A percentile compares a stretch with the other conserved stretches of the same genome.
Conservation (phyloP, 2,797 vertebrate species). For the Melanotaenia boesemani region DNA sequence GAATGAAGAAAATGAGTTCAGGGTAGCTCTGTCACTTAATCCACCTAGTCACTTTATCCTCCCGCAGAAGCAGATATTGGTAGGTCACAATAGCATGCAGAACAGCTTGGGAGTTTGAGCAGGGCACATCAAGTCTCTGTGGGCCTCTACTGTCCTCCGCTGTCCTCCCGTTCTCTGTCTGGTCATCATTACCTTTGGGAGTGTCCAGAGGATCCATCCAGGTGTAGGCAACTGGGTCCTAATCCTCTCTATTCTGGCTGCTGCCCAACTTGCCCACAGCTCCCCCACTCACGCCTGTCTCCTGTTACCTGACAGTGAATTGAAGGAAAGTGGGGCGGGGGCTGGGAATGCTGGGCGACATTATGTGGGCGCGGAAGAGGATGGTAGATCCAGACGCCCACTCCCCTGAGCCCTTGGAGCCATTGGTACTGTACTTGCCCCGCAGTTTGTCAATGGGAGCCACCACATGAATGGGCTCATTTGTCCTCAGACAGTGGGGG, state of each 20-base stretch:
- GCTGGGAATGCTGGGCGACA: constrained; percentile 69
- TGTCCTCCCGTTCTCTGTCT: constrained; percentile 68
- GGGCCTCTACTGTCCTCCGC: constrained; percentile 64
- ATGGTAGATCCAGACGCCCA: constrained; percentile 82
- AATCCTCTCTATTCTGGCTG: constrained; percentile 68
- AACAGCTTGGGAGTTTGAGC: constrained; percentile 70
- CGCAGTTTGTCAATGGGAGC: constrained; percentile 79
- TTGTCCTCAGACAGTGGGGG: constrained; percentile 83
- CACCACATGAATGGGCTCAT: constrained; percentile 81
- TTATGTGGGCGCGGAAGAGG: constrained; percentile 80
- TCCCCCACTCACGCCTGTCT: constrained; percentile 71
- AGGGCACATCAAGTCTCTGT: constrained; percentile 61
- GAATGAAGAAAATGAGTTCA: constrained; percentile 55
- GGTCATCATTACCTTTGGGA: constrained; percentile 76
- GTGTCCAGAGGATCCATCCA: constrained; percentile 70
- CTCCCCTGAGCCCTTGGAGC: constrained; percentile 81
- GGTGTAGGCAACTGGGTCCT: constrained; percentile 71
- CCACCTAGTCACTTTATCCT: constrained; percentile 28
- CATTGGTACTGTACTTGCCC: constrained; percentile 79
- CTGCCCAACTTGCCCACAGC: constrained; percentile 72
- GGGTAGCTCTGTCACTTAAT: constrained; percentile 70
- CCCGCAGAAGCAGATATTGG: constrained; percentile 31
- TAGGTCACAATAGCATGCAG: constrained; percentile 53
- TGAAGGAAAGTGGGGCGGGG: constrained; percentile 54
- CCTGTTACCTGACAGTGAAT: constrained; percentile 83